Base-by-base conservation (phyloP, 2,113 vertebrate species). In the Nycticryphes semicollaris region DNA sequence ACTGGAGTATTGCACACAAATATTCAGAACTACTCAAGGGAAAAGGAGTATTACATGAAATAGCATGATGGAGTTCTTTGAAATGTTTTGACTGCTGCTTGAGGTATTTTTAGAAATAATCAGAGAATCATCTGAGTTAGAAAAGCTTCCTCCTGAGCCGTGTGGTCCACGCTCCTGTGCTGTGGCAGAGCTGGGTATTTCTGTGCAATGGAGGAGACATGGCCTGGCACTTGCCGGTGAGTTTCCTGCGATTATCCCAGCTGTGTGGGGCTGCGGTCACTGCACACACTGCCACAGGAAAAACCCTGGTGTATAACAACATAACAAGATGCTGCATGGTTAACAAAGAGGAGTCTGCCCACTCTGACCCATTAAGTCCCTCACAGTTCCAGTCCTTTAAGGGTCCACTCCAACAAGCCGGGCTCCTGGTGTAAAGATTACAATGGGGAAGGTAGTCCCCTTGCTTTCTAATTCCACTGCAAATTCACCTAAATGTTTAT, bases 61-160 rank as follows among this genome's bases (percentile, higher is more conserved):
- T 72, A 79, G 30, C 5, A 0, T 47, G 41, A 93, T 87, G 69
- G 70, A 92, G 92, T 95, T 93, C 41, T 60, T 95, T 93, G 80
- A 89, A 85, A 53, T 87, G 51, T 89, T 96, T 84, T 93, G 83
- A 80, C 59, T 91, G n/a, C 56, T 78, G 35, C 82, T 82, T 76
- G 39, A 87, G 30, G 22, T 87, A 91, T 91, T 95, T 96, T 92
- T 96, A 84, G 80, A 69, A 87, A 78, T 8, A 28, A 75, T 88
- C 66, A 81, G 63, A 91, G 62, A 81, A 84, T 72, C 19, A 78
- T 92, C 41, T 89, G 39, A 57, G 64, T 62, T 92, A 73, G 53
- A 62, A 87, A 81, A 90, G 6, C 30, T 78, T 79, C 37, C 41
- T 91, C 19, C 24, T 82, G 31, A 93, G 73, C 63, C 77, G 73